phyloP scores from a whole-genome alignment of 2,113 vertebrate species.

The Excalfactoria chinensis region DNA sequence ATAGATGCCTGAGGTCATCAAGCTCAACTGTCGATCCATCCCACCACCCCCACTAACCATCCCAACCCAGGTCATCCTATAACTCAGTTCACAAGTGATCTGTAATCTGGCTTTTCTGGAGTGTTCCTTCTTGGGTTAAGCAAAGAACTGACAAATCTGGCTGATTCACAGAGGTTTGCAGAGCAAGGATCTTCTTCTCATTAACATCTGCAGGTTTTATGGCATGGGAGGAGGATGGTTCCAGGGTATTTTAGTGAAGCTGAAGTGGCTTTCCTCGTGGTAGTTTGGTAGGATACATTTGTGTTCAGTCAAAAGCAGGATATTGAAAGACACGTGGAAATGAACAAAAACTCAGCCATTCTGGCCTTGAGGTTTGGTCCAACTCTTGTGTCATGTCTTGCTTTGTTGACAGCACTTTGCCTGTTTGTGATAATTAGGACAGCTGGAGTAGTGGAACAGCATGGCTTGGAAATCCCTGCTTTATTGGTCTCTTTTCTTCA shows the following conservation, averaged over 20 bases:
- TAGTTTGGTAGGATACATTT: not conserved
- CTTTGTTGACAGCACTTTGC: not conserved
- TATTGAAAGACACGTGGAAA: not conserved
- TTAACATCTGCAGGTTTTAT: not conserved
- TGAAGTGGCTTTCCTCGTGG: not conserved
- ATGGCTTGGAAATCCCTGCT: not conserved
- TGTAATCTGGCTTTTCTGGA: not conserved
- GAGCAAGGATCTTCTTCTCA: not conserved
- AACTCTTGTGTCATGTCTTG: not conserved
- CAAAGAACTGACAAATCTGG: not conserved
- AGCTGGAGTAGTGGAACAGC: not conserved
- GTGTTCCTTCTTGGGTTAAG: not conserved
- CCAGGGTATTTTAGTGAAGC: not conserved
- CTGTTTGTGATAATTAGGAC: not conserved
- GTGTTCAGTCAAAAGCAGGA: not conserved
- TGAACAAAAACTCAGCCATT: not conserved
- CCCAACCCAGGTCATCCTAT: too few species aligned
- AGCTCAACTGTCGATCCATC: too few species aligned
- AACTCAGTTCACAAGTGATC: not conserved
- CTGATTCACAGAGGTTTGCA: not conserved
- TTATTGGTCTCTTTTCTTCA: not conserved
- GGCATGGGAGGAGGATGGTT: not conserved
- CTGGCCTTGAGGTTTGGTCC: not conserved
- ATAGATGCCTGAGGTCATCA: too few species aligned
- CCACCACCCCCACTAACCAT: too few species aligned